Conservation (phyloP, 2,113 vertebrate species). For the Xiphophorus couchianus region DNA sequence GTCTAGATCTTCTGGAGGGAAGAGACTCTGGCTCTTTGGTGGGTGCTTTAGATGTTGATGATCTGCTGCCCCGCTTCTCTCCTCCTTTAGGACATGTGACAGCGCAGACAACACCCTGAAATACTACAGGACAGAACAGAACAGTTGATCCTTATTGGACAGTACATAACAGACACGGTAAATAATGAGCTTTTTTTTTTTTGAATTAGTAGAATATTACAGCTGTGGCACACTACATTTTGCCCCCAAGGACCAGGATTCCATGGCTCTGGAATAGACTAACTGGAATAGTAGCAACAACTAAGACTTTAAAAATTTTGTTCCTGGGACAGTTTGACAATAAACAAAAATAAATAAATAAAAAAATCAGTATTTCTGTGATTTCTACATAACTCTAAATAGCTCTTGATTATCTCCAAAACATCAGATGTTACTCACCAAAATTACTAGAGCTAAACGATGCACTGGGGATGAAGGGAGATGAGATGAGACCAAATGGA, state of each 20-base stretch:
- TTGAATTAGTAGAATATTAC: no score
- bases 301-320: not conserved
- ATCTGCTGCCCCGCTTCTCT: conserved; percentile 87
- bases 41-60: conserved; percentile 85
- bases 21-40: conserved; percentile 82
- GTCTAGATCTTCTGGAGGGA: conserved; percentile 85
- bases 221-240: no score
- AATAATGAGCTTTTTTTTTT: not conserved
- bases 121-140: conserved; percentile 70
- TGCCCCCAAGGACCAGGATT: not conserved
- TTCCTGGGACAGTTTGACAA: no score
- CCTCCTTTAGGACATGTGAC: conserved; percentile 90
- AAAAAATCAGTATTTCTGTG: no score
- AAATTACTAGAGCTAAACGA: conserved; percentile 82
- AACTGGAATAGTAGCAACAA: not conserved
- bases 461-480: conserved; percentile 79
- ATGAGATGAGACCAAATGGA: conserved; percentile 58
- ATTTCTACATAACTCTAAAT: no score
- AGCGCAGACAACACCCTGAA: conserved; percentile 84
- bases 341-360: no score
- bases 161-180: not conserved
- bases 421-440: conserved; percentile 80
- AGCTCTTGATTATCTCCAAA: not conserved
- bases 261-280: not conserved
- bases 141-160: not conserved